Evolutionary conservation across 2,797 vertebrate species (phyloP).

Genomic region (Helarctos malayanus): DNA sequence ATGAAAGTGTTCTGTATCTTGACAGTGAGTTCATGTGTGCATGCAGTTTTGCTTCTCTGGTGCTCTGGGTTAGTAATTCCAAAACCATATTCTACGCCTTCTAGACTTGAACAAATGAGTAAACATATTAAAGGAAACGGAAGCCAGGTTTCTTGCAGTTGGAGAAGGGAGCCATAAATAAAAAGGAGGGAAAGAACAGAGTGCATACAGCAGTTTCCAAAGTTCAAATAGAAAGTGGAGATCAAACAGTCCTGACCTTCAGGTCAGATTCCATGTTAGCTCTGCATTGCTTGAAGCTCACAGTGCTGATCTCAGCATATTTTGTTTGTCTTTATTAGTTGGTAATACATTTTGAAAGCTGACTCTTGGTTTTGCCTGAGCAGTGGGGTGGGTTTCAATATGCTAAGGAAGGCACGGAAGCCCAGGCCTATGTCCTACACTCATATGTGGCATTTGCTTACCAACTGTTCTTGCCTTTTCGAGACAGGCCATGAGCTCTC

Average conservation of each 20-base stretch:
- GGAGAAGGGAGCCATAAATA: not conserved
- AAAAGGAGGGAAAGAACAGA: not conserved
- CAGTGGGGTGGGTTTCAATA: not conserved
- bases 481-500: not conserved
- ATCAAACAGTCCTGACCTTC: not conserved
- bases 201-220: not conserved
- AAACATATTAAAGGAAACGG: not conserved
- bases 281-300: not conserved
- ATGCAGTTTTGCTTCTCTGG: not conserved
- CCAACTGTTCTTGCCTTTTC: not conserved
- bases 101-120: not conserved
- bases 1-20: not conserved
- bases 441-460: not conserved
- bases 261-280: not conserved
- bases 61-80: not conserved
- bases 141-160: not conserved
- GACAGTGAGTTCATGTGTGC: not conserved
- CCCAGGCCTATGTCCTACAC: fast-evolving
- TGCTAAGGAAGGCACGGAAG: not conserved
- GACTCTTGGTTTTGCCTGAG: not conserved
- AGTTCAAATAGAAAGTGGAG: not conserved
- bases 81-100: not conserved
- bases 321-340: not conserved
- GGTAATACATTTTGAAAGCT: not conserved
- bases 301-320: not conserved